Conservation (phyloP, 2,113 vertebrate species). For the Mustela lutreola region DNA sequence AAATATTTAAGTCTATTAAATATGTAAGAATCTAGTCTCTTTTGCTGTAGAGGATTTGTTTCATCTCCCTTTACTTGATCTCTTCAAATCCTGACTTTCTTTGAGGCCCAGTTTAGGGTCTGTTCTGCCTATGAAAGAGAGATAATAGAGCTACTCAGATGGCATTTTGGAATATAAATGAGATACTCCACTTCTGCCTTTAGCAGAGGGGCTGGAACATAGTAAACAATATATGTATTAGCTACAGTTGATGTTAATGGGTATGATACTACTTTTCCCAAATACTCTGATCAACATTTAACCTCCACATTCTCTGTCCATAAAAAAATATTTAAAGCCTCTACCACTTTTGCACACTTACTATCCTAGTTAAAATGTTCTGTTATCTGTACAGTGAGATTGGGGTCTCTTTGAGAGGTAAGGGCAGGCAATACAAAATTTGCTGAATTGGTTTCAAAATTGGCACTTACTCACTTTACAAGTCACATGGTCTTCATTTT, state of each 20-base stretch:
- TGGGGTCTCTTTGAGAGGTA: neutral
- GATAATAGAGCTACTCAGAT: neutral
- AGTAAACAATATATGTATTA: neutral
- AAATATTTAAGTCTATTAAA: conserved; percentile 12
- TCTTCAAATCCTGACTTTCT: conserved; percentile 4
- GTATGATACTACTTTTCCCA: neutral
- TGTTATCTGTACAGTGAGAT: neutral
- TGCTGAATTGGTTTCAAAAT: conserved; percentile 24
- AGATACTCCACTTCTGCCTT: neutral
- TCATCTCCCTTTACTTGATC: neutral
- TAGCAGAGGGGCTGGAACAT: neutral
- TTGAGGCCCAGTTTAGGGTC: neutral
- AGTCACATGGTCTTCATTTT: neutral
- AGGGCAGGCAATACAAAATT: neutral
- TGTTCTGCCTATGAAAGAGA: neutral
- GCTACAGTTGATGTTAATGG: neutral
- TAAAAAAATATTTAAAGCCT: neutral
- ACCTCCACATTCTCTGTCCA: neutral
- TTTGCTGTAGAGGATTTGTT: neutral
- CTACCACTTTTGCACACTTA: neutral
- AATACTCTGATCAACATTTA: conserved; percentile 12
- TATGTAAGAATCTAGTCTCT: neutral
- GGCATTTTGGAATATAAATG: neutral
- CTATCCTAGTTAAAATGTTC: neutral
- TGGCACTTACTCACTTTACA: neutral